A percentile compares a stretch with the other conserved stretches of the same genome.
These are phyloP conservation scores for Metopolophium dirhodum DNA, from an alignment of 1,140 invertebrate species.

Conservation along the genomic window DNA sequence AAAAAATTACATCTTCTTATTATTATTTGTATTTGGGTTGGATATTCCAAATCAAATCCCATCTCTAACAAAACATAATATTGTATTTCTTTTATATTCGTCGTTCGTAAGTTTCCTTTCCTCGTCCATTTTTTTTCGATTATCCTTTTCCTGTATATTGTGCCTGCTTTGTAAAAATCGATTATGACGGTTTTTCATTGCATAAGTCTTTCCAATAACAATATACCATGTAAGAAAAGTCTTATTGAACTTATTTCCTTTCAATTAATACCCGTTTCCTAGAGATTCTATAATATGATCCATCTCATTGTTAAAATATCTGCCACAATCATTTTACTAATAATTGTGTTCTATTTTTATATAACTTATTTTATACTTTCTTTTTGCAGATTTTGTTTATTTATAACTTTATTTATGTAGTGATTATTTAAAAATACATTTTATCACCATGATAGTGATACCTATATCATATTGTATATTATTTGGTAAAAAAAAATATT, in stretches of 20 bases:
- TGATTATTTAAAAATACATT: not conserved
- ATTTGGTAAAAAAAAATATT: too few relatives aligned
- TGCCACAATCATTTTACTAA: not conserved
- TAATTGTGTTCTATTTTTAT: not conserved
- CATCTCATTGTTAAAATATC: not conserved
- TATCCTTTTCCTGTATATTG: not conserved
- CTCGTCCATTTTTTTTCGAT: not conserved
- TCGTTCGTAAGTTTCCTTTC: not conserved
- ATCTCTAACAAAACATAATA: not conserved
- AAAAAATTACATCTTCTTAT: not conserved
- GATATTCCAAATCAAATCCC: not conserved
- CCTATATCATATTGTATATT: too few relatives aligned
- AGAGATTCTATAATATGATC: not conserved
- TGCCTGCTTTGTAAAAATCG: not conserved
- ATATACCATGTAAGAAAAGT: not conserved
- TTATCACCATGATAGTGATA: not conserved
- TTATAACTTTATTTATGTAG: too few relatives aligned
- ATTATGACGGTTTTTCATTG: not conserved
- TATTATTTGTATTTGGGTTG: not conserved
- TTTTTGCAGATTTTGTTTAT: not conserved
- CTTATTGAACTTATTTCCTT: not conserved
- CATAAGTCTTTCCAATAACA: not conserved
- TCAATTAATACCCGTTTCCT: not conserved
- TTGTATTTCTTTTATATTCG: constrained; percentile 4
- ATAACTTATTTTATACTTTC: not conserved